Conservation (phyloP, 2,888 invertebrate species). For the Norana najaformis region DNA sequence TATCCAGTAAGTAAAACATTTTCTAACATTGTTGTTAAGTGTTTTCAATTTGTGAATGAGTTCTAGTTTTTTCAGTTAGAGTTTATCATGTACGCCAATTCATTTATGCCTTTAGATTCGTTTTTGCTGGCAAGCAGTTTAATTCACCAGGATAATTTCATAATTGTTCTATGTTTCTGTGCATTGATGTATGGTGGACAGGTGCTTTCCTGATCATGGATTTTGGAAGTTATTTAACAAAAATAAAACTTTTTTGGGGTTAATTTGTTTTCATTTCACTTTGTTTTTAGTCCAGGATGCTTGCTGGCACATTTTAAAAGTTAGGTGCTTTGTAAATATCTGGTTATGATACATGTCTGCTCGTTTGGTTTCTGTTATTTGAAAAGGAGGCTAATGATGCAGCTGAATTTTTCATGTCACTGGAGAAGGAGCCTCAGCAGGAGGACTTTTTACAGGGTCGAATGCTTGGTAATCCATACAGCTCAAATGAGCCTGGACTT, state of each 20-base stretch:
- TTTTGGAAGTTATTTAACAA: no score
- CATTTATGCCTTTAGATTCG: conserved; percentile 9
- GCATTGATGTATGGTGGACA: no score
- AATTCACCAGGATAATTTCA: no score
- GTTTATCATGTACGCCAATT: background rate
- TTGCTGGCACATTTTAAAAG: no score
- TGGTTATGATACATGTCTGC: no score
- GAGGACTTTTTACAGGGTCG: conserved; percentile 97
- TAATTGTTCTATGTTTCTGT: no score
- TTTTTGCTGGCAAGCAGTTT: background rate
- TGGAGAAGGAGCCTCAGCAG: conserved; percentile 97
- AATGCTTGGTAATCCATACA: conserved; percentile 97
- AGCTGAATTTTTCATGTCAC: conserved; percentile 90
- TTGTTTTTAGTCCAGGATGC: no score
- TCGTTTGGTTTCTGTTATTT: background rate
- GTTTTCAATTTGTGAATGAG: background rate
- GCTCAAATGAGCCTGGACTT: conserved; percentile 86
- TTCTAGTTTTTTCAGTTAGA: background rate
- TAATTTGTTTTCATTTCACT: no score
- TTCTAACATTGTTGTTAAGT: background rate
- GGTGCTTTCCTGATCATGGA: no score
- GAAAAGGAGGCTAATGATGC: conserved; percentile 85
- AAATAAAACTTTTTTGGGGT: no score
- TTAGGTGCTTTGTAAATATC: no score
- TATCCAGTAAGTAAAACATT: conserved; percentile 68